phyloP scores from a whole-genome alignment of 64 coral and sea anemone genomes.

The Orbicella faveolata region DNA sequence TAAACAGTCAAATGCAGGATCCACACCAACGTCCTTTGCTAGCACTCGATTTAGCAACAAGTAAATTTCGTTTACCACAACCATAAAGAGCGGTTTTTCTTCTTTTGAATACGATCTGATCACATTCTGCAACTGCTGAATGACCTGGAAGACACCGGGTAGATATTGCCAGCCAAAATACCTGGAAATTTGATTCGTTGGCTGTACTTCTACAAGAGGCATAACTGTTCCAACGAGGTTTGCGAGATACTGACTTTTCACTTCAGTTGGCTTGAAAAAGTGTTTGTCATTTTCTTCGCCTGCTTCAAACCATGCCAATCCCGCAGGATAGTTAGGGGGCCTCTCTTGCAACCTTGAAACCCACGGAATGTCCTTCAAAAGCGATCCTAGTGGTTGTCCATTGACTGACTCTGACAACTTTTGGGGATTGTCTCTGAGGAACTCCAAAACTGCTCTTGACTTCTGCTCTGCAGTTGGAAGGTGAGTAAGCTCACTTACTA shows the following conservation, averaged over 20 bases:
- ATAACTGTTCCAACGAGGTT: constrained; percentile 63
- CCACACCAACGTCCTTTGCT: neutral
- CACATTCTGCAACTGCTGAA: constrained; percentile 54
- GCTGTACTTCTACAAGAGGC: constrained; percentile 11
- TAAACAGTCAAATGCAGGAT: neutral
- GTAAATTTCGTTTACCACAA: constrained; percentile 46
- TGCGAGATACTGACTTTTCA: constrained; percentile 35
- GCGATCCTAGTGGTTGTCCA: neutral
- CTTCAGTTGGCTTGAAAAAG: constrained; percentile 30
- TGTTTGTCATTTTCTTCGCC: neutral
- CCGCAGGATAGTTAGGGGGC: constrained; percentile 34
- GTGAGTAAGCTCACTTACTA: constrained; percentile 28
- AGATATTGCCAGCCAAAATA: constrained; percentile 61
- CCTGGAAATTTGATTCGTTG: neutral
- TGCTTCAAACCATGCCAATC: constrained; percentile 27
- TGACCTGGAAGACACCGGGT: constrained; percentile 39
- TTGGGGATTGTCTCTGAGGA: neutral
- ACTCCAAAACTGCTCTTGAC: constrained; percentile 39
- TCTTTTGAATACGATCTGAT: constrained; percentile 34
- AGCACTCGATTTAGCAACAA: neutral
- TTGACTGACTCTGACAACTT: neutral
- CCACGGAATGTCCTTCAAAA: constrained; percentile 47
- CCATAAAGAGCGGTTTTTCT: constrained; percentile 57
- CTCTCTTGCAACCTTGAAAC: constrained; percentile 21
- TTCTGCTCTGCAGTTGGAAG: constrained; percentile 25